Conservation (phyloP, 2,888 invertebrate genomes). For the Drosophila ustulata region DNA sequence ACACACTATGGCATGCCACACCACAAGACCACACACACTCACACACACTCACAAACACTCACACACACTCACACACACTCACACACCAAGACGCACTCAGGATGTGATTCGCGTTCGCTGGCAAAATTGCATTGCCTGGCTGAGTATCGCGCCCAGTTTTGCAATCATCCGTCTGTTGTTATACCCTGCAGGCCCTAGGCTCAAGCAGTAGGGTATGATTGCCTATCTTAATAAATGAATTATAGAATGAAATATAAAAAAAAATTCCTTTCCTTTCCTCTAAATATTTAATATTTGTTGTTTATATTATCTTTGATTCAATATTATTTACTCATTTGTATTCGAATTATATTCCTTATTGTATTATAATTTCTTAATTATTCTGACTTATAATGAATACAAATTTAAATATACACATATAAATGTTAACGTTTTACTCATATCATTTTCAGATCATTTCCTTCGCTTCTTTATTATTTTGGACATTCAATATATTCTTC, state of each 20-base stretch:
- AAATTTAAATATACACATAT: too few species aligned
- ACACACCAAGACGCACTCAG: constrained; percentile 7
- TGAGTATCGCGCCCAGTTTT: constrained; percentile 32
- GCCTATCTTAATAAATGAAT: too few species aligned
- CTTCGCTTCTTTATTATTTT: too few species aligned
- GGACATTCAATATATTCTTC: too few species aligned
- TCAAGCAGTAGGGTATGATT: not conserved
- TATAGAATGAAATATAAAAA: too few species aligned
- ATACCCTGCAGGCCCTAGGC: constrained; percentile 6
- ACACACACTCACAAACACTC: not conserved
- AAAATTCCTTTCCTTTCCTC: too few species aligned
- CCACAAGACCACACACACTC: constrained; percentile 12
- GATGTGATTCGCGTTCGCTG: constrained; percentile 6
- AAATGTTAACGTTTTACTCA: too few species aligned
- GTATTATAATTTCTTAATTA: too few species aligned
- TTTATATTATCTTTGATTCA: not conserved
- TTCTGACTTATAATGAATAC: too few species aligned
- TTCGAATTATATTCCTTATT: too few species aligned
- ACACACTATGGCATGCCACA: not conserved
- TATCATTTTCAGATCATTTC: too few species aligned
- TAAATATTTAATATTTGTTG: not conserved
- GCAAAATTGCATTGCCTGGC: constrained; percentile 34
- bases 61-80: not conserved
- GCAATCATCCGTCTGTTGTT: constrained; percentile 51
- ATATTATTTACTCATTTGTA: too few species aligned